Conservation (phyloP, 2,888 invertebrate genomes). For the Eupithecia exiguata region DNA sequence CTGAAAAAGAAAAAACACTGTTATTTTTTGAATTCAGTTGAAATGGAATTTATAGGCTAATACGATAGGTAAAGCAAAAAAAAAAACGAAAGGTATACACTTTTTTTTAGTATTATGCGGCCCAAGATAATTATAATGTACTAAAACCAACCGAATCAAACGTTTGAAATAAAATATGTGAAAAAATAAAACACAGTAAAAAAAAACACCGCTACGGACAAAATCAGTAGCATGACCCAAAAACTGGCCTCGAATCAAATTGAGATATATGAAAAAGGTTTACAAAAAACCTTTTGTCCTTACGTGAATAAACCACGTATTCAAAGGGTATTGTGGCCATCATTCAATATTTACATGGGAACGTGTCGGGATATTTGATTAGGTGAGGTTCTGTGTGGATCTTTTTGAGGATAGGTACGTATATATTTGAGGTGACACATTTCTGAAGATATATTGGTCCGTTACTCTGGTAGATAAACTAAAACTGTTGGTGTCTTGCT, state of each 20-base stretch:
- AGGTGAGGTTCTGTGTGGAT: not conserved
- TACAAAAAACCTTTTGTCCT: not conserved
- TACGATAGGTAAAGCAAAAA: not conserved
- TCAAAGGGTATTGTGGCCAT: slow-evolving; percentile 26
- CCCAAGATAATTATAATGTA: not conserved
- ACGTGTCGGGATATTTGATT: slow-evolving; percentile 27
- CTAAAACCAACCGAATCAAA: not conserved
- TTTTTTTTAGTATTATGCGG: not conserved
- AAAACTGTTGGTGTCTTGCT: too few relatives aligned
- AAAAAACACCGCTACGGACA: not conserved
- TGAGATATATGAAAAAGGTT: not conserved
- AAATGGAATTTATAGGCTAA: not conserved
- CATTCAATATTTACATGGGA: slow-evolving; percentile 26
- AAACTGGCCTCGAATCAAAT: not conserved
- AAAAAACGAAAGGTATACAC: too few relatives aligned
- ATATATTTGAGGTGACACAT: not conserved
- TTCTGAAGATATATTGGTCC: not conserved
- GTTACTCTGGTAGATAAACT: too few relatives aligned
- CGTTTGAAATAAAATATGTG: not conserved
- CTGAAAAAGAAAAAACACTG: not conserved
- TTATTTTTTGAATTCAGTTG: not conserved
- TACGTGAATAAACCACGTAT: too few relatives aligned
- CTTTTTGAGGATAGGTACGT: not conserved
- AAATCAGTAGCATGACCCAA: not conserved
- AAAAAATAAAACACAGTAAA: not conserved